phyloP scores from a whole-genome alignment of 2,113 vertebrate species.

The Lipotes vexillifer region DNA sequence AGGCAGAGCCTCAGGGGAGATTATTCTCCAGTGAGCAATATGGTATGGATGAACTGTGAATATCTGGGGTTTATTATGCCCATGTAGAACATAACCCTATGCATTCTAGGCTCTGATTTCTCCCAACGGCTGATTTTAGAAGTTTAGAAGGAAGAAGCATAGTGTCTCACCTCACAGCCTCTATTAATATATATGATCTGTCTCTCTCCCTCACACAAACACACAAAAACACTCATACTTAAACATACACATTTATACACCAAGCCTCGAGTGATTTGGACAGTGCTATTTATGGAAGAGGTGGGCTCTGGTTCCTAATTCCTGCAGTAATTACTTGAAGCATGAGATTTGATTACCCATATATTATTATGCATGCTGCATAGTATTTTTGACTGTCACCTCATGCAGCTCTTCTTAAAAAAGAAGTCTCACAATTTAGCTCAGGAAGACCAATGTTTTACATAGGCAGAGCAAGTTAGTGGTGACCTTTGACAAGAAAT shows the following conservation, averaged over 20 bases:
- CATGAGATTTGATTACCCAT: slow-evolving; percentile 60
- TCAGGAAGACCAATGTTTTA: neutral
- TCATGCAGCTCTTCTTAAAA: neutral
- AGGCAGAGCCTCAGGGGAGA: neutral
- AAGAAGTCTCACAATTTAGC: neutral
- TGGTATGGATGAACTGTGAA: neutral
- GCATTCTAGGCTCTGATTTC: neutral
- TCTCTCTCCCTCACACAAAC: neutral
- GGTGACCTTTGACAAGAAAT: neutral
- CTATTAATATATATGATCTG: slow-evolving; percentile 12
- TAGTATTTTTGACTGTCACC: slow-evolving; percentile 14
- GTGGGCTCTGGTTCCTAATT: slow-evolving; percentile 38
- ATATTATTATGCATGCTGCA: slow-evolving; percentile 31
- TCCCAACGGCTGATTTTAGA: neutral
- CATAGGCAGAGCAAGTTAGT: neutral
- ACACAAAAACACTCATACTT: neutral
- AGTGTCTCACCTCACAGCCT: neutral
- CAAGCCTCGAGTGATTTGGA: slow-evolving; percentile 25
- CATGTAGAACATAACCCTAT: neutral
- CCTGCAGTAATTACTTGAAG: slow-evolving; percentile 61
- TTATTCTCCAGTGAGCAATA: slow-evolving; percentile 24
- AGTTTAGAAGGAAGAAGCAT: neutral
- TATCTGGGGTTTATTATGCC: slow-evolving; percentile 19
- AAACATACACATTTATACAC: slow-evolving; percentile 12
- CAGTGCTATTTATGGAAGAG: slow-evolving; percentile 31